Percentiles rank a stretch among this genome's conserved stretches.
phyloP scores from a whole-genome alignment of 2,113 vertebrate genomes.

The Numenius arquata region DNA sequence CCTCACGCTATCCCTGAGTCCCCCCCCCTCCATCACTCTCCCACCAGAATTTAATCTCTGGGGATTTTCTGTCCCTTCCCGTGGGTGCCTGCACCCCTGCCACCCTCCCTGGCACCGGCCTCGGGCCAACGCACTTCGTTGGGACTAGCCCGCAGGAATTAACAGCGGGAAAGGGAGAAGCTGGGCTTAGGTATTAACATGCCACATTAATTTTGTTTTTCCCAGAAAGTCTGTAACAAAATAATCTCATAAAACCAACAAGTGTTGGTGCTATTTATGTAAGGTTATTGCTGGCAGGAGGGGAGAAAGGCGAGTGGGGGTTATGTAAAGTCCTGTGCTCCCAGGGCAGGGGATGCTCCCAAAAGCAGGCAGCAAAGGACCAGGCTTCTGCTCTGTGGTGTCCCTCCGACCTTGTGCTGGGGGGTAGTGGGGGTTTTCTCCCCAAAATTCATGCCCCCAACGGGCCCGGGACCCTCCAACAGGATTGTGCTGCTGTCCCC shows the following conservation, averaged over 20 bases:
- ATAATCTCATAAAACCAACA: neutral
- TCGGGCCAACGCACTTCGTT: accelerated
- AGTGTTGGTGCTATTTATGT: neutral
- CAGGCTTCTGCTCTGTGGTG: neutral
- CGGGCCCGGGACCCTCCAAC: accelerated
- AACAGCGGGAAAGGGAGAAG: neutral
- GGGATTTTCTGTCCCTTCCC: neutral
- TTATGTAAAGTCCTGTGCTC: neutral
- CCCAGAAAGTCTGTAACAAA: conserved; percentile 6
- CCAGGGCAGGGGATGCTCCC: neutral
- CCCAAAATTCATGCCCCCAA: neutral
- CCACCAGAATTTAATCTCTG: neutral
- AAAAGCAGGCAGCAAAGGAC: accelerated
- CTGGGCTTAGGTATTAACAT: neutral
- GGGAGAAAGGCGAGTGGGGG: neutral
- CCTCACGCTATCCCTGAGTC: neutral
- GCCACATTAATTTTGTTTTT: neutral
- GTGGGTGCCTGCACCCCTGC: neutral
- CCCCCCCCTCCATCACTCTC: neutral
- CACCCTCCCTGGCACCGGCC: neutral
- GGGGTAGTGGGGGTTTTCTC: neutral
- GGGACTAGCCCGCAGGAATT: neutral
- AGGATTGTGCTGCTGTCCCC: neutral
- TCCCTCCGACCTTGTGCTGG: neutral
- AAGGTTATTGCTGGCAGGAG: neutral